phyloP scores from a whole-genome alignment of 2,888 invertebrate species.

The Aphrophora alni region DNA sequence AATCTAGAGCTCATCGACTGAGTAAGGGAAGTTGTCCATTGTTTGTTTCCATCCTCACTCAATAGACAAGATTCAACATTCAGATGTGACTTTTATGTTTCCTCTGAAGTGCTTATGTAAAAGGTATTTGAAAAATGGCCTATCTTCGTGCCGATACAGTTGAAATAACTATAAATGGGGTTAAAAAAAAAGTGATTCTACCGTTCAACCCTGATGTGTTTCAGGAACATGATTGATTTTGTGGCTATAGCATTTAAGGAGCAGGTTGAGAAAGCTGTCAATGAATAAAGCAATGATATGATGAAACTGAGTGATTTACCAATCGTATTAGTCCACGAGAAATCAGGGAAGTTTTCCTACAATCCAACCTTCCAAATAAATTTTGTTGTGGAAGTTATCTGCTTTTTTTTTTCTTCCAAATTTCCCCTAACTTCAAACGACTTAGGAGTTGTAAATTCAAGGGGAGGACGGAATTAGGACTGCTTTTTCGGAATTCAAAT shows the following conservation, averaged over 20 bases:
- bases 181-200: not conserved
- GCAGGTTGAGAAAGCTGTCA: not conserved
- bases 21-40: not conserved
- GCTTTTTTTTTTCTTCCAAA: too few species aligned
- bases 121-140: not conserved
- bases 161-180: not conserved
- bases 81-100: not conserved
- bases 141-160: not conserved
- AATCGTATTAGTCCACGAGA: too few species aligned
- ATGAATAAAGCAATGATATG: too few species aligned
- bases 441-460: too few species aligned
- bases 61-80: not conserved
- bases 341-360: too few species aligned
- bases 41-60: not conserved
- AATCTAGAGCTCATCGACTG: not conserved
- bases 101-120: not conserved
- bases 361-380: too few species aligned
- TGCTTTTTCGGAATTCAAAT: too few species aligned
- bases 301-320: too few species aligned
- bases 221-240: not conserved
- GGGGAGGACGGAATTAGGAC: too few species aligned
- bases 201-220: not conserved
- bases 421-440: too few species aligned
- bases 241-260: not conserved
- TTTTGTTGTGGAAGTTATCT: too few species aligned